Base-by-base conservation (phyloP, 2,797 vertebrate genomes). In the Australoheros facetus region DNA sequence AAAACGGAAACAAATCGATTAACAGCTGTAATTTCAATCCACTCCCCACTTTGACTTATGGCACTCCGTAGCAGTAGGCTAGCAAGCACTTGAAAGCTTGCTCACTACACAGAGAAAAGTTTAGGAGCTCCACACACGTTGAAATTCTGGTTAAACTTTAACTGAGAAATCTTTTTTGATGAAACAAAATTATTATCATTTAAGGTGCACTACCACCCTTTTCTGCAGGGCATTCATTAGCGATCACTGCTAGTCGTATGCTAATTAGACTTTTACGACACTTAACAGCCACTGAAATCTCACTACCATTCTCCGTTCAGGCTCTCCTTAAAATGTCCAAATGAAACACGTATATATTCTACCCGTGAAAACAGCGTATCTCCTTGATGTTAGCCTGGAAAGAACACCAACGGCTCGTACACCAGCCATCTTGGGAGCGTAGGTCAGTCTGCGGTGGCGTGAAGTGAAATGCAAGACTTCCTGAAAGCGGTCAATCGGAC, bases 371-470 rank as follows among this genome's bases (percentile, higher is more conserved):
- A 93, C 71, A 12, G 85, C 53, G 64, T 94, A 96, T 94, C 90
- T 94, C 71, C 85, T 91, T 58, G 80, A 75, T 84, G 94, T 75
- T 28, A 94, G 66, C 76, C 85, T 92, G 80, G 95, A 95, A 21
- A 96, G 92, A 82, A 92, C 88, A 71, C 95, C 95, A 77, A 95
- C 72, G 78, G 93, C 92, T 92, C 95, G 90, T 23, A 95, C 84
- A 88, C 93, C 89, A 77, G 95, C 94, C 96, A 96, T 96, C 48
- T 94, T 95, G 79, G 82, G 83, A 94, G 81, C 83, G 89, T 92
- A 95, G 93, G 92, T 95, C 93, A 94, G 72, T 81, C 45, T 51
- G 75, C 16, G 23, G 64, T 39, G 28, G 30, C 17, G 51, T 30
- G 60, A 48, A 71, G 71, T 60, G 79, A 66, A 28, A 60, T 5